Percentiles rank a stretch among this genome's conserved stretches.
These are phyloP conservation scores for Hydrozoanthus gracilis DNA, from an alignment of 92 coral and sea anemone genomes.

Conservation along the genomic window DNA sequence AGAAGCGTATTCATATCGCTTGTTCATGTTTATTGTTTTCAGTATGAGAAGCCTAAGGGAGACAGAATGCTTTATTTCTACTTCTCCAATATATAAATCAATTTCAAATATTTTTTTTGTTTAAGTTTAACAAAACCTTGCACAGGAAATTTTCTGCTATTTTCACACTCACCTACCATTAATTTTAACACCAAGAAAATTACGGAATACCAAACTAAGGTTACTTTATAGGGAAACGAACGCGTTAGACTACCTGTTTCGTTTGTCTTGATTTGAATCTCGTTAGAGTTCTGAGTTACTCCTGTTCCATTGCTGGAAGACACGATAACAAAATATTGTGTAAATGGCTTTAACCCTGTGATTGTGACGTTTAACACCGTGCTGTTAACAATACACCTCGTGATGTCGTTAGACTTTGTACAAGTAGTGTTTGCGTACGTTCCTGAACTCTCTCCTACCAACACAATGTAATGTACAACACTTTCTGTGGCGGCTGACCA, in stretches of 20 bases:
- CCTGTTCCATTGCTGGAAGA: not conserved
- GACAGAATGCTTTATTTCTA: no score
- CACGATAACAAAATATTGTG: slow-evolving; percentile 5
- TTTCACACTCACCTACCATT: no score
- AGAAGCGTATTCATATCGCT: no score
- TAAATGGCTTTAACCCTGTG: slow-evolving; percentile 12
- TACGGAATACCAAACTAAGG: no score
- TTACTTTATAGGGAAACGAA: no score
- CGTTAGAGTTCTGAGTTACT: not conserved
- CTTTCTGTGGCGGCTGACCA: not conserved
- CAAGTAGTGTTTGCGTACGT: not conserved
- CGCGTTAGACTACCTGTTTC: not conserved
- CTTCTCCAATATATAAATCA: no score
- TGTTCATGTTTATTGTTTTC: no score
- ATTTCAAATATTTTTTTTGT: no score
- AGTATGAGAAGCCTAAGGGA: no score
- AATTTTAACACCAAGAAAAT: no score
- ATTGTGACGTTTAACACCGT: not conserved
- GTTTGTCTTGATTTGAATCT: not conserved
- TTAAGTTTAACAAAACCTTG: no score
- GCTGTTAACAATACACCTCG: not conserved
- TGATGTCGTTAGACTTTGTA: not conserved
- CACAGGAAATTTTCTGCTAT: no score
- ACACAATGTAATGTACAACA: not conserved
- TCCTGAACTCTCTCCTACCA: not conserved